phyloP scores from a whole-genome alignment of 2,797 vertebrate species.

The Apogon talboti region DNA sequence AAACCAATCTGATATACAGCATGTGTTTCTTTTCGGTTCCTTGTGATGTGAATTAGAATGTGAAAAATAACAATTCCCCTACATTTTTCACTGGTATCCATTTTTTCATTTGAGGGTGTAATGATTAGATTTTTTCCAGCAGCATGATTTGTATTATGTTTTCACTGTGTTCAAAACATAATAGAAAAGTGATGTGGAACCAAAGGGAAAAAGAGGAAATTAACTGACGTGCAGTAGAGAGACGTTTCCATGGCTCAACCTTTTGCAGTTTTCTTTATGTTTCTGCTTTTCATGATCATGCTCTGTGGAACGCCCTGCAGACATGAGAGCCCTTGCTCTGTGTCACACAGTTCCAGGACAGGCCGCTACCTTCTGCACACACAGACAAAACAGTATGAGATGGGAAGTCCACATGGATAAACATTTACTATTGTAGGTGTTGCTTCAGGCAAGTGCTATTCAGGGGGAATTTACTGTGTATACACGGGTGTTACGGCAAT shows the following conservation, averaged over 20 bases:
- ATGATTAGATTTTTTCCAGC: conserved; percentile 84
- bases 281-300: conserved; percentile 81
- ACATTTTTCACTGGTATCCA: conserved; percentile 81
- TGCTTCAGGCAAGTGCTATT: conserved; percentile 81
- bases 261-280: conserved; percentile 81
- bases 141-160: conserved; percentile 84
- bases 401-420: conserved; percentile 86
- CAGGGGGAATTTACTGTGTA: conserved; percentile 74
- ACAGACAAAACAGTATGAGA: conserved; percentile 83
- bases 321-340: conserved; percentile 81
- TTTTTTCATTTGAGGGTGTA: conserved; percentile 82
- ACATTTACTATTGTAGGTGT: conserved; percentile 80
- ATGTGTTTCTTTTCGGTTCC: conserved; percentile 82
- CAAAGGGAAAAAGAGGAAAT: conserved; percentile 78
- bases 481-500: conserved; percentile 66
- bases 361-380: conserved; percentile 75
- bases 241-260: conserved; percentile 80
- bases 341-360: conserved; percentile 76
- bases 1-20: conserved; percentile 86
- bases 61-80: conserved; percentile 86
- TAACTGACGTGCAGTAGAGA: conserved; percentile 79
- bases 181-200: conserved; percentile 83
- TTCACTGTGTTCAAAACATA: conserved; percentile 80
- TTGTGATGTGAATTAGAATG: conserved; percentile 86
- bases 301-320: conserved; percentile 81